Conservation (phyloP, 2,113 vertebrate genomes). For the Oryzias curvinotus region DNA sequence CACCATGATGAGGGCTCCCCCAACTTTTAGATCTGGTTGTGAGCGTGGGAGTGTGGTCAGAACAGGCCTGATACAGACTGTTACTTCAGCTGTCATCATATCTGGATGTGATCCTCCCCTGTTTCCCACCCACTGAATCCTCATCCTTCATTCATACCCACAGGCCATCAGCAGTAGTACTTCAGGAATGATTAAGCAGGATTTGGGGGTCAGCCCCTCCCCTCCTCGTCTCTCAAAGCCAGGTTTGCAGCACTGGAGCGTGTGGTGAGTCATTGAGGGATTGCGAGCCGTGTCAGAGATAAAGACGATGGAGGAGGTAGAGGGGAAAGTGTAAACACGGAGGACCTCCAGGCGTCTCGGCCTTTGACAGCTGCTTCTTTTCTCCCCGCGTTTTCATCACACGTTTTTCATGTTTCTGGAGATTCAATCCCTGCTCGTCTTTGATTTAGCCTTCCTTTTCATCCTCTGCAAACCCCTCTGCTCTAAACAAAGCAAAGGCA, state of each 20-base stretch:
- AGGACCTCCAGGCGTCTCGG: constrained; percentile 43
- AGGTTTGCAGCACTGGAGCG: constrained; percentile 43
- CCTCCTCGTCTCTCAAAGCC: constrained; percentile 19
- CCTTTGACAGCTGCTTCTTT: constrained; percentile 43
- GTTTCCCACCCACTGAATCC: constrained; percentile 47
- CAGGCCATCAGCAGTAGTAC: constrained; percentile 26
- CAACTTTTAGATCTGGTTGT: constrained; percentile 49
- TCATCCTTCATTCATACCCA: constrained; percentile 37
- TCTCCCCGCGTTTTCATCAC: constrained; percentile 22
- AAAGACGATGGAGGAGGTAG: constrained; percentile 43
- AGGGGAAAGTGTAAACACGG: constrained; percentile 58
- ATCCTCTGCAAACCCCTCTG: constrained; percentile 14
- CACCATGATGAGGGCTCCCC: constrained; percentile 35
- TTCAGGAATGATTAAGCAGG: constrained; percentile 59
- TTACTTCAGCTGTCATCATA: constrained; percentile 57
- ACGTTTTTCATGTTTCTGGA: constrained; percentile 2
- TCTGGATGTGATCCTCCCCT: constrained; percentile 46
- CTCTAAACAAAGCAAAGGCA: constrained; percentile 20
- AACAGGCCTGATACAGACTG: constrained; percentile 45
- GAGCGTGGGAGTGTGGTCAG: constrained; percentile 38
- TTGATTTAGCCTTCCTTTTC: constrained; percentile 30
- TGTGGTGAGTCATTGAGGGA: constrained; percentile 51
- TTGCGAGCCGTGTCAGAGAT: constrained; percentile 51
- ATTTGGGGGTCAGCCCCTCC: constrained; percentile 45
- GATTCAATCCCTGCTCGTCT: constrained; percentile 27